Conservation (phyloP, 2,888 invertebrate genomes). For the Trypoxylon attenuatum region DNA sequence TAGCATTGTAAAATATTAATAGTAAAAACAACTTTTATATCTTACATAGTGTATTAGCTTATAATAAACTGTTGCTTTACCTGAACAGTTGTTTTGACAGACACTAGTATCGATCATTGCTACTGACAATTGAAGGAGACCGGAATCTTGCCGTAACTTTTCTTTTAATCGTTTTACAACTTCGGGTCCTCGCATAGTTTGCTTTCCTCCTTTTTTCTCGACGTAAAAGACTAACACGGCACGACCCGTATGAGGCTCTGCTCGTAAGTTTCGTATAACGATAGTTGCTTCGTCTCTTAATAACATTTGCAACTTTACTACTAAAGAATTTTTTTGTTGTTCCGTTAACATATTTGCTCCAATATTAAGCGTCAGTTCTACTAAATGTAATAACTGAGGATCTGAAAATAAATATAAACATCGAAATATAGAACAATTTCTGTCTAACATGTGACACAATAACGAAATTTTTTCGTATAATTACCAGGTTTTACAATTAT, state of each 20-base stretch:
- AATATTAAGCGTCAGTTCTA: slow-evolving; percentile 88
- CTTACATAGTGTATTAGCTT: neutral
- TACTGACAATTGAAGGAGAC: slow-evolving; percentile 84
- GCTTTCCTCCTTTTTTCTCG: slow-evolving; percentile 76
- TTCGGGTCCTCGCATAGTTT: slow-evolving; percentile 78
- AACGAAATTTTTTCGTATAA: neutral
- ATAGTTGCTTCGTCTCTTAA: slow-evolving; percentile 83
- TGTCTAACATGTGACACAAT: too few species aligned
- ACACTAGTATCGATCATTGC: slow-evolving; percentile 87
- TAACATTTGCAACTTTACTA: slow-evolving; percentile 87
- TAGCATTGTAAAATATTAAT: neutral
- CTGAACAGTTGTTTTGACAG: slow-evolving; percentile 95
- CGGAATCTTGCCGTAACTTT: slow-evolving; percentile 82
- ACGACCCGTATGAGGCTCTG: slow-evolving; percentile 76
- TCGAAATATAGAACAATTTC: neutral
- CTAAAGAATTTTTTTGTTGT: slow-evolving; percentile 84
- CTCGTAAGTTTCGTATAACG: slow-evolving; percentile 74
- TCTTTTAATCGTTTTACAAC: slow-evolving; percentile 82
- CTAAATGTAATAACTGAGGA: slow-evolving; percentile 83
- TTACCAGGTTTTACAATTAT: slow-evolving; percentile 85
- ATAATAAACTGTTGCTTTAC: slow-evolving; percentile 60
- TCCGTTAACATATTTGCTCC: slow-evolving; percentile 82
- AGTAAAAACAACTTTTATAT: neutral
- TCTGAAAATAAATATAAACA: slow-evolving; percentile 76
- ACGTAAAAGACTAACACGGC: slow-evolving; percentile 82